Conservation (phyloP, 2,888 invertebrate species). For the Noctua pronuba region DNA sequence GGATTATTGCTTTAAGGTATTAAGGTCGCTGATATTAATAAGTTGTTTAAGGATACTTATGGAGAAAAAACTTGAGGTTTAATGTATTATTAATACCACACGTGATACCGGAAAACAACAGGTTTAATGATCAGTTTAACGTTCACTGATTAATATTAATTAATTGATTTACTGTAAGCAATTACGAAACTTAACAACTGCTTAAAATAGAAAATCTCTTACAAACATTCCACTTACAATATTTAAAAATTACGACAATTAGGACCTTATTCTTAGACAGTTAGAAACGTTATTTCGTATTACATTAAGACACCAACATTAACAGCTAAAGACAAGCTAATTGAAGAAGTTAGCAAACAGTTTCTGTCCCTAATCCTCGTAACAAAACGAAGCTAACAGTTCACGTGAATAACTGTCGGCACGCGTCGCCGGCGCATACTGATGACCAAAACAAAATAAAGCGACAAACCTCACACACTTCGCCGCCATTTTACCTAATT, state of each 20-base stretch:
- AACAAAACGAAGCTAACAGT: constrained; percentile 73
- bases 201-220: constrained; percentile 28
- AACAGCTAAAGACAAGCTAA: constrained; percentile 27
- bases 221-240: constrained; percentile 38
- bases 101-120: constrained; percentile 34
- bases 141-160: constrained; percentile 21
- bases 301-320: constrained; percentile 34
- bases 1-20: constrained; percentile 60
- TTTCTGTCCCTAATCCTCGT: constrained; percentile 72
- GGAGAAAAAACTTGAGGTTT: neutral
- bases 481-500: constrained; percentile 78
- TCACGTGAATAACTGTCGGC: constrained; percentile 83
- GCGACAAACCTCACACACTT: constrained; percentile 64
- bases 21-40: constrained; percentile 49
- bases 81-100: neutral
- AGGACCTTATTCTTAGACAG: constrained; percentile 30
- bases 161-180: constrained; percentile 23
- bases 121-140: constrained; percentile 19
- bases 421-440: constrained; percentile 76
- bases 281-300: constrained; percentile 27
- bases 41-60: constrained; percentile 34
- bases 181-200: constrained; percentile 43
- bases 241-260: constrained; percentile 13
- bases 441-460: constrained; percentile 77
- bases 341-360: constrained; percentile 51